phyloP scores from a whole-genome alignment of 1,140 invertebrate species.

The Drosophila insularis region DNA sequence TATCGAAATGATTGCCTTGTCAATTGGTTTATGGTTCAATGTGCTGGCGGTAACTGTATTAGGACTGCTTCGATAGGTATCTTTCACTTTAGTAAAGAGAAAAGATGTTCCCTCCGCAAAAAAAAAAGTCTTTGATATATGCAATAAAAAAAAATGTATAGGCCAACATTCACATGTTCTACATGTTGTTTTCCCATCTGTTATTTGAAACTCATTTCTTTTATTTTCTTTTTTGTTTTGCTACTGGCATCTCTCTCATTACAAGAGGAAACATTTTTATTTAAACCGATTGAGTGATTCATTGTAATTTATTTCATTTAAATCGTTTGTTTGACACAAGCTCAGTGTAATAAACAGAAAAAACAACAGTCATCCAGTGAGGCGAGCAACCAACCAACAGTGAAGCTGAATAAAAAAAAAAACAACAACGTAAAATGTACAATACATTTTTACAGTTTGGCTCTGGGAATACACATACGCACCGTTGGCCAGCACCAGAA shows the following conservation, averaged over 20 bases:
- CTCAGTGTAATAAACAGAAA: constrained; percentile 34
- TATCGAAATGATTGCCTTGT: constrained; percentile 74
- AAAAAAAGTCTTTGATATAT: background rate
- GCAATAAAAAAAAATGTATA: background rate
- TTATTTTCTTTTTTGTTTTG: background rate
- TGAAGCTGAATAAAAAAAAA: constrained; percentile 45
- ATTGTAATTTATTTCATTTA: constrained; percentile 80
- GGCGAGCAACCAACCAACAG: constrained; percentile 23
- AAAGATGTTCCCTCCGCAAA: too few relatives aligned
- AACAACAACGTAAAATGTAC: constrained; percentile 62
- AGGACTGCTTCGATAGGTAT: constrained; percentile 30
- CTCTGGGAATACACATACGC: constrained; percentile 53
- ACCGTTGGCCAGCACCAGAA: constrained; percentile 44
- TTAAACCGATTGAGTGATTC: constrained; percentile 77
- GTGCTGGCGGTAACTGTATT: constrained; percentile 66
- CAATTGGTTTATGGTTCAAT: constrained; percentile 77
- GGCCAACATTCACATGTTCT: background rate
- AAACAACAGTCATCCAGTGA: constrained; percentile 31
- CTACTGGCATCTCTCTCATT: constrained; percentile 67
- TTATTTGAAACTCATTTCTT: background rate
- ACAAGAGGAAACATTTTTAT: constrained; percentile 72
- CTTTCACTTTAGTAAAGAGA: background rate
- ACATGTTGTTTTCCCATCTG: background rate
- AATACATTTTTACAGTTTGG: constrained; percentile 70
- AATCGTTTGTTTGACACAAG: constrained; percentile 74